phyloP scores from a whole-genome alignment of 2,797 vertebrate species.

The Rhynchotus rufescens region DNA sequence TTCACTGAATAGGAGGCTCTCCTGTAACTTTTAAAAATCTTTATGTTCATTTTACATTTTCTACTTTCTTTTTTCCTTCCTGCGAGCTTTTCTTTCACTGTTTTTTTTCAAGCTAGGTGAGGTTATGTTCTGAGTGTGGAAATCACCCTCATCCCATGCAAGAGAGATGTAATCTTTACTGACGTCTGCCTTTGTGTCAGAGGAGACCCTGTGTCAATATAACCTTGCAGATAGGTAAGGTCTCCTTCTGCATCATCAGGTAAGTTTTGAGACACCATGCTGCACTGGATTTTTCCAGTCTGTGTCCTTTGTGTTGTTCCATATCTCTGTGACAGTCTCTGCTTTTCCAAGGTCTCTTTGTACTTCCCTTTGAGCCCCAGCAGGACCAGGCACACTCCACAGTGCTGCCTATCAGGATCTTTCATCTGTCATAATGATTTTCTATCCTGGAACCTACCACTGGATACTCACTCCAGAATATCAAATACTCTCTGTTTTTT shows the following conservation, averaged over 20 bases:
- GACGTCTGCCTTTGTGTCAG: background rate
- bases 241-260: background rate
- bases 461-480: background rate
- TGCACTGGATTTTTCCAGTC: background rate
- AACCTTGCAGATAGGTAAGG: background rate
- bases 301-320: background rate
- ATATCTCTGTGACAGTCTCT: background rate
- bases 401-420: background rate
- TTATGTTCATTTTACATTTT: background rate
- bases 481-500: background rate
- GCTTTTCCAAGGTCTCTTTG: background rate
- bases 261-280: background rate
- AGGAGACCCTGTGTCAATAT: background rate
- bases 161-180: background rate
- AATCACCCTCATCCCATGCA: background rate
- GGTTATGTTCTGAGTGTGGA: background rate
- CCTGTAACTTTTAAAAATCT: background rate
- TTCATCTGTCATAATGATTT: background rate
- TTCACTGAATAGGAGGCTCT: background rate
- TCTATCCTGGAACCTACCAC: background rate
- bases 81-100: background rate
- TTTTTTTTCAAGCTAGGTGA: background rate
- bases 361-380: background rate
- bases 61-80: background rate
- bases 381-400: background rate